phyloP scores from a whole-genome alignment of 2,797 vertebrate species.

The Buphagus erythrorhynchus region DNA sequence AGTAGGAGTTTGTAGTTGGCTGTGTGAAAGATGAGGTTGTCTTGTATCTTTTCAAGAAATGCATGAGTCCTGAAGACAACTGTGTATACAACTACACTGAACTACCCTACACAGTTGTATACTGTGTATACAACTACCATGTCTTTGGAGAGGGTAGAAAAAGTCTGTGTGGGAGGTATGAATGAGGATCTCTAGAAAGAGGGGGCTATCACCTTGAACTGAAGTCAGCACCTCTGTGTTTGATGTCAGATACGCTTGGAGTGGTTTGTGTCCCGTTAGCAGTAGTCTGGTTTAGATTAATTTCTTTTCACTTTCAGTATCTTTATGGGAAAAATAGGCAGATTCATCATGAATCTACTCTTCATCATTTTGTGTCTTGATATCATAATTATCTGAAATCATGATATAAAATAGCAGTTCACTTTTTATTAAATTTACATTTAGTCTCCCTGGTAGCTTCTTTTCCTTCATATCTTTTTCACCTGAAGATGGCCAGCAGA shows the following conservation, averaged over 20 bases:
- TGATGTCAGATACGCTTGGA: not conserved
- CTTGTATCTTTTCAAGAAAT: not conserved
- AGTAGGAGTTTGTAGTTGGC: not conserved
- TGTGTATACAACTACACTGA: not conserved
- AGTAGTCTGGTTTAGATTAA: not conserved
- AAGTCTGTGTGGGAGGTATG: accelerated
- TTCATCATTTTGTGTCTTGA: not conserved
- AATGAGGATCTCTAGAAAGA: not conserved
- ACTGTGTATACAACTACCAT: not conserved
- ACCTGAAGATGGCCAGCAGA: not conserved
- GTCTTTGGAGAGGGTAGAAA: not conserved
- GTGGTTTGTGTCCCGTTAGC: not conserved
- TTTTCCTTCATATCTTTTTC: not conserved
- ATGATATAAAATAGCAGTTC: not conserved
- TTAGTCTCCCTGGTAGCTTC: not conserved
- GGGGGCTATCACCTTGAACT: not conserved
- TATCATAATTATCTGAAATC: not conserved
- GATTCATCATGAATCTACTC: not conserved
- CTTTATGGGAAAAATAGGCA: not conserved
- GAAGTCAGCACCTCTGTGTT: not conserved
- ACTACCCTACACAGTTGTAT: no score
- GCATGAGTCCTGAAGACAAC: not conserved
- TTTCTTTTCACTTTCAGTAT: not conserved
- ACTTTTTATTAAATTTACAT: not conserved
- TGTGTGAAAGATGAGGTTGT: not conserved